These are phyloP conservation scores for Siphamia tubifer DNA, from an alignment of 2,113 vertebrate genomes.

Conservation along the genomic window DNA sequence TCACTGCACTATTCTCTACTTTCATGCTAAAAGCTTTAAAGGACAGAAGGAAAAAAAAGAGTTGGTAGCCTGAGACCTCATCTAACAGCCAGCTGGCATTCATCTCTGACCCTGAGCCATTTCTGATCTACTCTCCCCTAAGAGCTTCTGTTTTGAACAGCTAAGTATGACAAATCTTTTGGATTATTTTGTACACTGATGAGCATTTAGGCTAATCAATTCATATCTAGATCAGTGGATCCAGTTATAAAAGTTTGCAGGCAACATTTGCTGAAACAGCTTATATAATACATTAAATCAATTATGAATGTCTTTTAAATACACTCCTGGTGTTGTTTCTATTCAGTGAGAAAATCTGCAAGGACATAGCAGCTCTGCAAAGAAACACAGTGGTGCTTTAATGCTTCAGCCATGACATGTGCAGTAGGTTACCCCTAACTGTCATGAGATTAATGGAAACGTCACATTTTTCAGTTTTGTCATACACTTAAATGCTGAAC, in stretches of 20 bases:
- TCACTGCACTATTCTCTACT: conserved; percentile 52
- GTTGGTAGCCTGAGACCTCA: conserved; percentile 48
- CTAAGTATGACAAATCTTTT: conserved; percentile 42
- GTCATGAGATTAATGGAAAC: too few relatives aligned
- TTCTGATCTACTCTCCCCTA: conserved; percentile 32
- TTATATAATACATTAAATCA: too few relatives aligned
- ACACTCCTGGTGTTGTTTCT: too few relatives aligned
- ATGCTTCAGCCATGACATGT: too few relatives aligned
- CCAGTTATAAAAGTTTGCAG: conserved; percentile 41
- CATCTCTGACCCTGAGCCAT: conserved; percentile 42
- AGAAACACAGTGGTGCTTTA: too few relatives aligned
- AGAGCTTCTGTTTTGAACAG: conserved; percentile 33
- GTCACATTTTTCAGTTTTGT: too few relatives aligned
- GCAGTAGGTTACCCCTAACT: too few relatives aligned
- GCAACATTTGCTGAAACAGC: conserved; percentile 37
- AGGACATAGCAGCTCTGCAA: not conserved
- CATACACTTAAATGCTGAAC: too few relatives aligned
- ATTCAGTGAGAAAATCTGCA: too few relatives aligned
- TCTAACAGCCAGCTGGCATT: conserved; percentile 52
- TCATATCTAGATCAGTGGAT: conserved; percentile 48
- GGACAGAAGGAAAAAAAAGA: conserved; percentile 44
- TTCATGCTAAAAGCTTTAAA: conserved; percentile 61
- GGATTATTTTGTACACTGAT: conserved; percentile 40
- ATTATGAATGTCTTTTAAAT: too few relatives aligned
- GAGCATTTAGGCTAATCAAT: conserved; percentile 68